phyloP scores from a whole-genome alignment of 2,113 vertebrate genomes.

The Oreochromis niloticus region DNA sequence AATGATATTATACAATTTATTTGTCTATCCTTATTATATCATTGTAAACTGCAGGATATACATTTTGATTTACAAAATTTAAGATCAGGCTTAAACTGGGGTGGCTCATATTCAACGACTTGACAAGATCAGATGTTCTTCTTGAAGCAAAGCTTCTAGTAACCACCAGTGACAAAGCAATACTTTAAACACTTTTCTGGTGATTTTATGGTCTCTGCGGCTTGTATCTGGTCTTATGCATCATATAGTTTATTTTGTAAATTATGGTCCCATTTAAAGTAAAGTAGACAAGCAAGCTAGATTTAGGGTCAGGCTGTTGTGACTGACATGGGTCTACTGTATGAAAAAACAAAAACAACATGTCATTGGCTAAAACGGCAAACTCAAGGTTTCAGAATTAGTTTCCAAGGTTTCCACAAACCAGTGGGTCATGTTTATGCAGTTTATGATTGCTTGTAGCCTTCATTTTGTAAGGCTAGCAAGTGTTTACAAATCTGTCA shows the following conservation, averaged over 20 bases:
- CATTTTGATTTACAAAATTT: too few relatives aligned
- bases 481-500: neutral
- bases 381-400: neutral
- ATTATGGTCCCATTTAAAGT: neutral
- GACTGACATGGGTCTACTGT: neutral
- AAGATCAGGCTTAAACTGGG: too few relatives aligned
- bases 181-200: too few relatives aligned
- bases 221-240: accelerated
- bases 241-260: neutral
- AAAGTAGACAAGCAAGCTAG: neutral
- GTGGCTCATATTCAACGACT: too few relatives aligned
- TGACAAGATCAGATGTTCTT: too few relatives aligned
- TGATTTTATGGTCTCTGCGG: accelerated
- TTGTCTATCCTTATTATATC: too few relatives aligned
- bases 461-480: neutral
- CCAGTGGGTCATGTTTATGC: neutral
- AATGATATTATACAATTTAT: too few relatives aligned
- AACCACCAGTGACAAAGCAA: too few relatives aligned
- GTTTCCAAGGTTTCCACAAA: neutral
- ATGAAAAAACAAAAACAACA: neutral
- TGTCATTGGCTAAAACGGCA: neutral
- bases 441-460: neutral
- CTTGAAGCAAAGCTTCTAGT: too few relatives aligned
- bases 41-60: too few relatives aligned
- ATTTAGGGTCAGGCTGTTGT: neutral